Evolutionary conservation across 2,797 vertebrate species (phyloP).

Genomic region (Cirrhinus mrigala): DNA sequence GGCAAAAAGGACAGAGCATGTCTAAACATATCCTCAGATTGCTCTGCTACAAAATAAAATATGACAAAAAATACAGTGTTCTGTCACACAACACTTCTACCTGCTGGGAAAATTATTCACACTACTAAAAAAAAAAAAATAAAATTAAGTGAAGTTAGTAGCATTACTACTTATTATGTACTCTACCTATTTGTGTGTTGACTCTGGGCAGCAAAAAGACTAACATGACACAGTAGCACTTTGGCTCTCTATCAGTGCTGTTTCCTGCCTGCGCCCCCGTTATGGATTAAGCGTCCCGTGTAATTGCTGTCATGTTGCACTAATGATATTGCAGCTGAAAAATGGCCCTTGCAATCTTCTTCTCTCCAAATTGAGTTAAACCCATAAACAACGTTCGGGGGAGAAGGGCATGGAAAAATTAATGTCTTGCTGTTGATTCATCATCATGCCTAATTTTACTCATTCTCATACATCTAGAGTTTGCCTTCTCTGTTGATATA

Average conservation of each 20-base stretch:
- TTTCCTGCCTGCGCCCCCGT: constrained; percentile 40
- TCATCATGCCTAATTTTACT: constrained; percentile 64
- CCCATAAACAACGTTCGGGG: constrained; percentile 64
- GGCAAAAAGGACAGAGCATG: neutral
- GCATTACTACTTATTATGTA: neutral
- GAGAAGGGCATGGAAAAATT: constrained; percentile 67
- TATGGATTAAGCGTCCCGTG: constrained; percentile 58
- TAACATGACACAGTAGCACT: constrained; percentile 18
- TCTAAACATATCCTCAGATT: neutral
- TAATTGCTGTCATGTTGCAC: constrained; percentile 69
- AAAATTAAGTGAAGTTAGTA: neutral
- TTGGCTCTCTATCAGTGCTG: constrained; percentile 12
- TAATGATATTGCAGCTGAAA: constrained; percentile 71
- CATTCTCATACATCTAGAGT: constrained; percentile 56
- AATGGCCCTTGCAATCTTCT: constrained; percentile 63
- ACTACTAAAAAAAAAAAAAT: neutral
- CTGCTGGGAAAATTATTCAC: neutral
- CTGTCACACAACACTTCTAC: neutral
- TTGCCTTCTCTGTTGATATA: constrained; percentile 48
- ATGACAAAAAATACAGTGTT: neutral
- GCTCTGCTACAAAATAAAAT: neutral
- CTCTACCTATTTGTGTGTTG: constrained; percentile 29
- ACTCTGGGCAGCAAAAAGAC: constrained; percentile 38
- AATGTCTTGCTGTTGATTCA: constrained; percentile 56
- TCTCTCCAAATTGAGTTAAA: constrained; percentile 65